Conservation (phyloP, 1,140 invertebrate genomes). For the Megalonaias nervosa region DNA sequence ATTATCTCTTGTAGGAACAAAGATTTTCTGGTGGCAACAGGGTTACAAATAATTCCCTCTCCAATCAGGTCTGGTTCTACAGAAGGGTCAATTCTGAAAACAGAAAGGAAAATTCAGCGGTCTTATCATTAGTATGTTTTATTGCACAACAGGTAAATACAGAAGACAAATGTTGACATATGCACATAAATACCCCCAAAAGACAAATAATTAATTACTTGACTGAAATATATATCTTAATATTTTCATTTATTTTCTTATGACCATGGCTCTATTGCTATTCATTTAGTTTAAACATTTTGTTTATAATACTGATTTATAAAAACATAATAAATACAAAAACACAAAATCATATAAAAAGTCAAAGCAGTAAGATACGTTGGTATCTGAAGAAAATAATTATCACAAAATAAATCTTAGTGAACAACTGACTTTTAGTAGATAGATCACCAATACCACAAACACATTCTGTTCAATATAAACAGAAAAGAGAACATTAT, state of each 20-base stretch:
- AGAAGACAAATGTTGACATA: background rate
- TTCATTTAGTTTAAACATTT: no score
- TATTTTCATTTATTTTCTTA: background rate
- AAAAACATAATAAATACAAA: no score
- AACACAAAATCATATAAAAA: no score
- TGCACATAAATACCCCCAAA: background rate
- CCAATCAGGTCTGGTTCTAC: conserved; percentile 36
- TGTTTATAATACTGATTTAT: no score
- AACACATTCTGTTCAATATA: no score
- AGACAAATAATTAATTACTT: background rate
- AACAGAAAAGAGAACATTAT: no score
- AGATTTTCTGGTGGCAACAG: conserved; percentile 39
- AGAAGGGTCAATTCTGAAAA: conserved; percentile 38
- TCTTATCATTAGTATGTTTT: background rate
- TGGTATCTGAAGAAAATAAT: no score
- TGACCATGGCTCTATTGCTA: background rate
- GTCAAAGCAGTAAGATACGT: no score
- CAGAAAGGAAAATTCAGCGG: background rate
- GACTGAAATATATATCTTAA: background rate
- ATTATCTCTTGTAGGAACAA: conserved; percentile 17
- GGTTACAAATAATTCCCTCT: conserved; percentile 45
- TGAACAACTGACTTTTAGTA: no score
- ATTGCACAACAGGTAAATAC: background rate
- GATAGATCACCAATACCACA: no score
- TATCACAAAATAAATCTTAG: no score